Percentiles rank a stretch among this genome's conserved stretches.
Conservation (phyloP, 2,797 vertebrate genomes). For the Pipistrellus pygmaeus region DNA sequence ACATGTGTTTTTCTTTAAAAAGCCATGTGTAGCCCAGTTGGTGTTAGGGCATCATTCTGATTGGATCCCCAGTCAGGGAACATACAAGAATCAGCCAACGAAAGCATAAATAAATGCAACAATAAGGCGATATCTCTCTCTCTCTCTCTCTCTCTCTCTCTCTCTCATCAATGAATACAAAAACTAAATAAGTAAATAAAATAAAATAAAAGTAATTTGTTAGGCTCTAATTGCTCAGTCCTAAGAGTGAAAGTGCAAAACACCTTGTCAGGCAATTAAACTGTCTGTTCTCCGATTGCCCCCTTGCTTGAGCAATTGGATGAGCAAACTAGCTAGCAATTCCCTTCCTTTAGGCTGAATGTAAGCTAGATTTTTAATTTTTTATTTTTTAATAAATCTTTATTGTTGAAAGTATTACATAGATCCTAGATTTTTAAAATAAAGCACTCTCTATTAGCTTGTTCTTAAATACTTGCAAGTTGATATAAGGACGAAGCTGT, state of each 20-base stretch:
- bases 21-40: neutral
- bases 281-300: neutral
- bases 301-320: neutral
- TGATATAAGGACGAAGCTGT: neutral
- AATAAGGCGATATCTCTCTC: neutral
- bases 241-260: constrained; percentile 22
- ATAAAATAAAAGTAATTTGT: constrained; percentile 1
- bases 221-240: neutral
- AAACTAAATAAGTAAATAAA: neutral
- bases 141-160: neutral
- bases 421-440: neutral
- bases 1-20: constrained; percentile 15
- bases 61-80: neutral
- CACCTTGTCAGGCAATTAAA: neutral
- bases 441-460: neutral
- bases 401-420: too few species aligned
- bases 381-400: too few species aligned
- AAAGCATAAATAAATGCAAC: neutral
- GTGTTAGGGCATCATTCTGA: neutral
- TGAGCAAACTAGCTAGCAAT: neutral
- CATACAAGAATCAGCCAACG: neutral
- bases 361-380: neutral
- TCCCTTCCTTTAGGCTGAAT: constrained; percentile 4
- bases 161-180: neutral
- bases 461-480: neutral